phyloP scores from a whole-genome alignment of 1,140 invertebrate species.

The Drosophila arizonae region DNA sequence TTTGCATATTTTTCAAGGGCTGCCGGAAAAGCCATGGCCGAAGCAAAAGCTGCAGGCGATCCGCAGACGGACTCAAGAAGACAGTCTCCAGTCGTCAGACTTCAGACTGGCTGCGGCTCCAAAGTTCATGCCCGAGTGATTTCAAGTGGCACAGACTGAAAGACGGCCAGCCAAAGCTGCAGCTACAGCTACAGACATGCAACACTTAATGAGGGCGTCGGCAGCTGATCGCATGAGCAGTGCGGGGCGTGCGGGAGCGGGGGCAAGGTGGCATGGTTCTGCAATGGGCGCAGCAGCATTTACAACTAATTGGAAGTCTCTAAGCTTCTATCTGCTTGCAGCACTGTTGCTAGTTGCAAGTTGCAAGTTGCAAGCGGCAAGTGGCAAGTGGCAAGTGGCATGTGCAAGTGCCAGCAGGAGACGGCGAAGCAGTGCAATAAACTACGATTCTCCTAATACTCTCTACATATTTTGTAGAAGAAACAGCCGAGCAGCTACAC shows the following conservation, averaged over 20 bases:
- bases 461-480: too few species aligned
- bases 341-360: conserved; percentile 15
- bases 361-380: conserved; percentile 25
- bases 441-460: background rate
- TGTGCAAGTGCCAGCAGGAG: conserved; percentile 3
- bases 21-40: conserved; percentile 38
- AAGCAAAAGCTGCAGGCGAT: conserved; percentile 32
- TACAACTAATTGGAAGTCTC: conserved; percentile 51
- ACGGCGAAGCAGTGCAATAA: conserved; percentile 13
- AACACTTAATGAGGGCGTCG: conserved; percentile 79
- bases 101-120: conserved; percentile 48
- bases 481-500: too few species aligned
- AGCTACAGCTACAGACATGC: conserved; percentile 61
- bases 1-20: conserved; percentile 52
- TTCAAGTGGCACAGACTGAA: conserved; percentile 50
- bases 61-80: conserved; percentile 30
- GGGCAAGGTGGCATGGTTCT: background rate
- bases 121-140: conserved; percentile 77
- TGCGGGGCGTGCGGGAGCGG: background rate
- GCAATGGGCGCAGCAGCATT: conserved; percentile 17
- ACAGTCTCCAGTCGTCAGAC: background rate
- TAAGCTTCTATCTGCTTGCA: conserved; percentile 35
- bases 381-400: conserved; percentile 16
- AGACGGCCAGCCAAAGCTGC: conserved; percentile 31
- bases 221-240: conserved; percentile 61